These are phyloP conservation scores for Tortrix viridana DNA, from an alignment of 2,888 invertebrate genomes.

Conservation along the genomic window DNA sequence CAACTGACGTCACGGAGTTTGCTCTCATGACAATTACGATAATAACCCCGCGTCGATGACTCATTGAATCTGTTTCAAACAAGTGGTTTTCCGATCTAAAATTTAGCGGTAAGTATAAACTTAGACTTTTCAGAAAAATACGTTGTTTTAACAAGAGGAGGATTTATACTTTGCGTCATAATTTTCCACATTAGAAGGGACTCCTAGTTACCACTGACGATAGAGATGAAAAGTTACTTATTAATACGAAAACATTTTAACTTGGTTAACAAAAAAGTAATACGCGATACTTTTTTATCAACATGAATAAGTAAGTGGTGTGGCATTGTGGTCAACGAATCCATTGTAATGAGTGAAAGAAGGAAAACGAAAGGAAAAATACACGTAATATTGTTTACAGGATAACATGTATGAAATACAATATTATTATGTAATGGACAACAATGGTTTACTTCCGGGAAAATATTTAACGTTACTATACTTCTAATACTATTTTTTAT, in stretches of 20 bases:
- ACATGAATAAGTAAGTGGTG: constrained; percentile 1
- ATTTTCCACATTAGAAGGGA: no score
- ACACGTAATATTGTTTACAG: neutral
- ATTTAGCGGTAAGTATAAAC: neutral
- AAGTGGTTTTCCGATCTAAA: neutral
- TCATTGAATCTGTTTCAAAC: no score
- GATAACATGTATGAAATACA: neutral
- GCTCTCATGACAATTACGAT: neutral
- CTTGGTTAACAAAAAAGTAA: neutral
- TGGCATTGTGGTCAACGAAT: constrained; percentile 11
- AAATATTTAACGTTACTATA: constrained; percentile 10
- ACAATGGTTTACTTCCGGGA: constrained; percentile 42
- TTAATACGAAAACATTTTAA: no score
- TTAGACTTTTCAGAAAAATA: neutral
- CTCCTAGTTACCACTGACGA: no score
- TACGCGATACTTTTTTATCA: neutral
- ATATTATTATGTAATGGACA: constrained; percentile 35
- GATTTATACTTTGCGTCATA: no score
- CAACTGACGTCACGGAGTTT: neutral
- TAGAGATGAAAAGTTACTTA: no score
- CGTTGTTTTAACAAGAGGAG: no score
- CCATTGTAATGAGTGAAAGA: neutral
- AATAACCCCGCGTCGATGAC: neutral
- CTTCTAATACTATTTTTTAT: neutral
- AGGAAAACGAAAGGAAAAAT: neutral